Base-by-base conservation (phyloP, 37 sponge, comb jelly and placozoan species). In the Corticium candelabrum region DNA sequence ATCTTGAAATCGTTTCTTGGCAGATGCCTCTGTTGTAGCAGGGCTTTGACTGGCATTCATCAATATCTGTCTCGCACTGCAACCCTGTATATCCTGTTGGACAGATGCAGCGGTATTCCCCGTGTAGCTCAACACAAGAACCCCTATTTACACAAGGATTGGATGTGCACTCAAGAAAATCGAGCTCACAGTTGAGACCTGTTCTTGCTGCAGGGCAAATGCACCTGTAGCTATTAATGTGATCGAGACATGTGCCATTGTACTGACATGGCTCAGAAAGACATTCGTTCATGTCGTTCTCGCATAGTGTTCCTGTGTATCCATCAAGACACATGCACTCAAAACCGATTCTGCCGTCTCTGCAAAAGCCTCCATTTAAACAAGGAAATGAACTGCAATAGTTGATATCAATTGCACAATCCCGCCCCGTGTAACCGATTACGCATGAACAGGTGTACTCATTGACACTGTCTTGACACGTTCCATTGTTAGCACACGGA, bases 401-500 rank as follows among this genome's bases (percentile, higher is more conserved):
- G 62, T 50, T 21, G 62, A 50, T 21, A 50, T 50, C 21, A 27
- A 21, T 50, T 3, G 39, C n/a, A 57, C 78, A 77, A 11, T 77
- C 27, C 1, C 39, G 37, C 35, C 80, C 80, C 35, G 69, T 74
- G 33, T 79, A 79, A 33, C 70, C 43, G 32, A 68, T 62, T 30
- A 40, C 21, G 21, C 62, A 50, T 27, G 15, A 21, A 21, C 62
- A 50, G 11, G 15, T 39, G 35, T 50, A 57, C 15, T 39, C 43
- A 38, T 68, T 37, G 78, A 32, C 38, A 31, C 41, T 31, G n/a
- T 2, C 82, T 33, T 27, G 34, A 39, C 82, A 81, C 2, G 50
- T 31, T 5, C 76, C 82, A 56, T 41, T 41, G 69, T 81, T 81
- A 33, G 33, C 57, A 81, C 82, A 81, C 29, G 79, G 32, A 39